phyloP scores from a whole-genome alignment of 2,113 vertebrate species.

The Tenebrosternarchus preto region DNA sequence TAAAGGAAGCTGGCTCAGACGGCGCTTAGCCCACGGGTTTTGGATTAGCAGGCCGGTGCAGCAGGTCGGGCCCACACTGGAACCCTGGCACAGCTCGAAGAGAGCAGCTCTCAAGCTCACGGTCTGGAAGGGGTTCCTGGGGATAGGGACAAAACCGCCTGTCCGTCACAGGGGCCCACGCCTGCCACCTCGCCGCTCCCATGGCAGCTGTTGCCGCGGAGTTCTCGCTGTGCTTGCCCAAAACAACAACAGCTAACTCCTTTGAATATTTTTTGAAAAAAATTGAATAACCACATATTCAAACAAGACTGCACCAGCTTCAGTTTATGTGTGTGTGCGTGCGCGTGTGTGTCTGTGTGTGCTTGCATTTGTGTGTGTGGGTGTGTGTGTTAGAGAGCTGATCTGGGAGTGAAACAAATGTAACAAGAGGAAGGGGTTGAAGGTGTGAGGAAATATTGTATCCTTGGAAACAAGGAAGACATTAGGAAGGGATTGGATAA shows the following conservation, averaged over 20 bases:
- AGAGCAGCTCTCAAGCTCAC: slow-evolving; percentile 48
- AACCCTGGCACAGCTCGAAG: slow-evolving; percentile 40
- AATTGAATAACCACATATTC: slow-evolving; percentile 48
- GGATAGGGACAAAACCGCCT: slow-evolving; percentile 51
- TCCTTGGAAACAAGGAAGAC: slow-evolving; percentile 36
- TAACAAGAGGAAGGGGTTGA: slow-evolving; percentile 8
- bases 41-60: slow-evolving; percentile 33
- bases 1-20: slow-evolving; percentile 42
- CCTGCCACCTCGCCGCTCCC: slow-evolving; percentile 43
- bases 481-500: slow-evolving; percentile 10
- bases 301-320: slow-evolving; percentile 36
- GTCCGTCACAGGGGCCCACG: slow-evolving; percentile 55
- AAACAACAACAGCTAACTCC: slow-evolving; percentile 45
- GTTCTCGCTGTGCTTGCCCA: slow-evolving; percentile 1
- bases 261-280: slow-evolving; percentile 47
- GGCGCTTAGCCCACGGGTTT: slow-evolving; percentile 40
- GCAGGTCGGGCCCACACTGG: slow-evolving; percentile 39
- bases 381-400: slow-evolving; percentile 24
- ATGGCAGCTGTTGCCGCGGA: slow-evolving; percentile 55
- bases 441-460: slow-evolving; percentile 36
- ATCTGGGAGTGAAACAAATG: slow-evolving; percentile 39
- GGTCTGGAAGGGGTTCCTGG: slow-evolving; percentile 59
- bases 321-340: slow-evolving; percentile 4
- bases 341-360: background rate
- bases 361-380: background rate